Conservation (phyloP, 2,888 invertebrate genomes). For the Euclidia mi region DNA sequence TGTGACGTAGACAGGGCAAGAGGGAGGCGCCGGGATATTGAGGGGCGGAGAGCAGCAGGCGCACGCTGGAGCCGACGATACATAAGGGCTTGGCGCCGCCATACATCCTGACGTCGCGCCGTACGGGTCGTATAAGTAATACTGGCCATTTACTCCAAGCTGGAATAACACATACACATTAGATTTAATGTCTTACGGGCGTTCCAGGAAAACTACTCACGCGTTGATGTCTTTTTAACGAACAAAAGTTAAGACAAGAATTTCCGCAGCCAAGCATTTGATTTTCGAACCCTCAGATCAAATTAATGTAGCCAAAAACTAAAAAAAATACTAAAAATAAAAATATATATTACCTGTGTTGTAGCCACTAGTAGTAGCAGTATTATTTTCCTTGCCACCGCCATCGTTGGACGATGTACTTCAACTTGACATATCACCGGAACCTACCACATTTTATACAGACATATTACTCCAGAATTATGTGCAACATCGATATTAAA, state of each 20-base stretch:
- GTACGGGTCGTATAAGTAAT: constrained; percentile 62
- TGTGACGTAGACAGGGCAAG: constrained; percentile 73
- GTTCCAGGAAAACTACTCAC: too few species aligned
- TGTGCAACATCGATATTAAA: constrained; percentile 51
- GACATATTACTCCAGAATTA: constrained; percentile 70
- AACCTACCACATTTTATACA: constrained; percentile 70
- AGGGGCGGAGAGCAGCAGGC: constrained; percentile 57
- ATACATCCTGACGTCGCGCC: constrained; percentile 15
- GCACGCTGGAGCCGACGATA: constrained; percentile 50
- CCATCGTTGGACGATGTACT: constrained; percentile 64
- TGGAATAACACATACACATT: constrained; percentile 55
- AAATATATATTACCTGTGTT: constrained; percentile 70
- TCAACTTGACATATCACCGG: constrained; percentile 54
- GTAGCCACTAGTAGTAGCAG: constrained; percentile 66
- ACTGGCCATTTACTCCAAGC: constrained; percentile 72
- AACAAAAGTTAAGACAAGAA: too few species aligned
- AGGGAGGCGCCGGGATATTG: constrained; percentile 60
- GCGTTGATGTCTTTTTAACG: too few species aligned
- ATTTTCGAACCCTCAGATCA: too few species aligned
- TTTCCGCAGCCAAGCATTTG: too few species aligned
- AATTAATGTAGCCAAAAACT: neutral
- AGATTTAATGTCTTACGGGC: too few species aligned
- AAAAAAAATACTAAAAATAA: constrained; percentile 16
- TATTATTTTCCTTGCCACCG: constrained; percentile 66
- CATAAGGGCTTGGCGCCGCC: constrained; percentile 36